These are phyloP conservation scores for Heteromormyrus szaboi DNA, from an alignment of 2,797 vertebrate genomes.

Conservation along the genomic window DNA sequence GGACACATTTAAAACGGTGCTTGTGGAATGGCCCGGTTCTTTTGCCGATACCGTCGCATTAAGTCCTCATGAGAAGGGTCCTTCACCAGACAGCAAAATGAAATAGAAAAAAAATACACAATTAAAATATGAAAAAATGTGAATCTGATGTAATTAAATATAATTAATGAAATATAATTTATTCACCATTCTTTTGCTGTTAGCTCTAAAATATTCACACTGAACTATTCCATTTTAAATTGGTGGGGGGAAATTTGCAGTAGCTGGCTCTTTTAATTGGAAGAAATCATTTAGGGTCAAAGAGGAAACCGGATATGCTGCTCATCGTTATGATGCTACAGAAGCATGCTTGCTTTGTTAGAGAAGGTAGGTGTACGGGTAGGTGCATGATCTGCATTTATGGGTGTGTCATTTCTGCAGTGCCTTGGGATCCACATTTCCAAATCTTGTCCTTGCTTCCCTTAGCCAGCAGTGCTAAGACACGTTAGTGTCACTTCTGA, in stretches of 20 bases:
- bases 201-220: background rate
- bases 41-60: background rate
- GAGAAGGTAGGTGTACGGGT: background rate
- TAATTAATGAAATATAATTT: slow-evolving; percentile 8
- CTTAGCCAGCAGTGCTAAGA: background rate
- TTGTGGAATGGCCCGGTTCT: slow-evolving; percentile 17
- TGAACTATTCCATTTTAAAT: background rate
- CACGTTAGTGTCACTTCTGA: background rate
- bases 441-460: background rate
- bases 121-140: slow-evolving; percentile 2
- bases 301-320: background rate
- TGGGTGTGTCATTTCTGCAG: background rate
- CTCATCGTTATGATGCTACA: background rate
- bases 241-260: background rate
- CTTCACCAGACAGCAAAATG: background rate
- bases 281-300: background rate
- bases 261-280: background rate
- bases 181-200: slow-evolving; percentile 1
- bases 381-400: background rate
- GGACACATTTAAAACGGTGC: slow-evolving; percentile 20
- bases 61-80: background rate
- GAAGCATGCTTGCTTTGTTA: background rate
- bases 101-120: background rate
- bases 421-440: background rate
- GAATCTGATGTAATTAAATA: slow-evolving; percentile 9